Conservation (phyloP, 2,797 vertebrate species). For the Fratercula arctica region DNA sequence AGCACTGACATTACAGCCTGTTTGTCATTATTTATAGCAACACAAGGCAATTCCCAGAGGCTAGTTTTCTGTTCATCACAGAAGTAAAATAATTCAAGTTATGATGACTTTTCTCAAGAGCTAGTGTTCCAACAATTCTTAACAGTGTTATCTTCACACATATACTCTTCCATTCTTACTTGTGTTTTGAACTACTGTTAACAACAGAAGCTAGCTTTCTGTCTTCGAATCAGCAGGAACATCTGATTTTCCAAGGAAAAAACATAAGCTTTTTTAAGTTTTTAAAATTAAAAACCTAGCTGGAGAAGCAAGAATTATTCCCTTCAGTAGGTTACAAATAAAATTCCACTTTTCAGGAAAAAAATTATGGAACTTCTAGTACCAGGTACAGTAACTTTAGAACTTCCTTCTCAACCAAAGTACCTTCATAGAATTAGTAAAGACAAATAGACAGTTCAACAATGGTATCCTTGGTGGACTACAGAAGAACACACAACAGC, state of each 20-base stretch:
- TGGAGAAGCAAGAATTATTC: background rate
- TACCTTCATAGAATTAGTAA: background rate
- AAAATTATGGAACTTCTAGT: background rate
- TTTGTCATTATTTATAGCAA: background rate
- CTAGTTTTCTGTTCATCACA: background rate
- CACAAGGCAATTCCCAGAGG: background rate
- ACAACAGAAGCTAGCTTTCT: background rate
- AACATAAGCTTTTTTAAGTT: fast-evolving
- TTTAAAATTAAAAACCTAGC: background rate
- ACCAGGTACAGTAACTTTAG: background rate
- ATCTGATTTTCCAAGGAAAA: background rate
- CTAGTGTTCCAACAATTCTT: background rate
- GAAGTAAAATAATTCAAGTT: background rate
- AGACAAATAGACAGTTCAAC: background rate
- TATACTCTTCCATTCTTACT: background rate
- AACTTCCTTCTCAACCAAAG: background rate
- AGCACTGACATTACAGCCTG: background rate
- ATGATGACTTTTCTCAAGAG: background rate
- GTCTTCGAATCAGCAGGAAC: background rate
- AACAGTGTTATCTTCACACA: background rate
- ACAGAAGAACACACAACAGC: background rate
- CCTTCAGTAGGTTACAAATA: background rate
- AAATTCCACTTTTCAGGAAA: background rate
- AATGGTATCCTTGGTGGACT: background rate
- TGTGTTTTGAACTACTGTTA: background rate